These are phyloP conservation scores for Mallotus villosus DNA, from an alignment of 2,797 vertebrate species.

Conservation along the genomic window DNA sequence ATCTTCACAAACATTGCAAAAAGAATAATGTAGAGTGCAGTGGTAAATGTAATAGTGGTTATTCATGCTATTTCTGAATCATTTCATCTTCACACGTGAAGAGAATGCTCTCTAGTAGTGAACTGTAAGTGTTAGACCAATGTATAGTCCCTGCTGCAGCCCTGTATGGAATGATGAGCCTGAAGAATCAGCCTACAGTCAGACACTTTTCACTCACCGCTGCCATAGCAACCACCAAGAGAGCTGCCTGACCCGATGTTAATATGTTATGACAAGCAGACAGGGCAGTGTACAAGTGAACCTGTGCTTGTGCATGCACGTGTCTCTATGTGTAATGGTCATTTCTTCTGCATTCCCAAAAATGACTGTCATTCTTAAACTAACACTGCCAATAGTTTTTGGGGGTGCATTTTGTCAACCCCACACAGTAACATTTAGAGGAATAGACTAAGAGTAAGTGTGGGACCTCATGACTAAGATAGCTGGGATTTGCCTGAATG, in stretches of 20 bases:
- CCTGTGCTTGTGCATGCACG: slow-evolving; percentile 2
- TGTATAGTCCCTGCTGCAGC: slow-evolving; percentile 36
- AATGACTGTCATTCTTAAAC: too few relatives aligned
- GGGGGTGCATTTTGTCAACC: too few relatives aligned
- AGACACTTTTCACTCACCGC: slow-evolving; percentile 56
- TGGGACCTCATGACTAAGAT: too few relatives aligned
- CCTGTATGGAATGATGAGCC: slow-evolving; percentile 47
- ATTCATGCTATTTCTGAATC: not conserved
- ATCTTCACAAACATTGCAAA: too few relatives aligned
- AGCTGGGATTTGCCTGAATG: too few relatives aligned
- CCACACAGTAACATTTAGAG: too few relatives aligned
- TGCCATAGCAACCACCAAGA: slow-evolving; percentile 69
- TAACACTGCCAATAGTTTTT: too few relatives aligned
- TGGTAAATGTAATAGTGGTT: too few relatives aligned
- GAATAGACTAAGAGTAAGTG: too few relatives aligned
- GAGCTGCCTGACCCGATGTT: slow-evolving; percentile 64
- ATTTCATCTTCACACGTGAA: slow-evolving; percentile 18
- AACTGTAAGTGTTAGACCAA: slow-evolving; percentile 13
- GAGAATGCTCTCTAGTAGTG: slow-evolving; percentile 31
- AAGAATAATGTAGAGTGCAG: too few relatives aligned
- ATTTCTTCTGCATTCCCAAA: too few relatives aligned
- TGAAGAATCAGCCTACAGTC: slow-evolving; percentile 42
- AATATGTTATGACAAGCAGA: slow-evolving; percentile 67
- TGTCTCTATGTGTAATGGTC: slow-evolving; percentile 6
- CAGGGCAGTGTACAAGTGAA: slow-evolving; percentile 27